Evolutionary conservation across 1,140 invertebrate genomes (phyloP).

Genomic region (Drepana arcuata): DNA sequence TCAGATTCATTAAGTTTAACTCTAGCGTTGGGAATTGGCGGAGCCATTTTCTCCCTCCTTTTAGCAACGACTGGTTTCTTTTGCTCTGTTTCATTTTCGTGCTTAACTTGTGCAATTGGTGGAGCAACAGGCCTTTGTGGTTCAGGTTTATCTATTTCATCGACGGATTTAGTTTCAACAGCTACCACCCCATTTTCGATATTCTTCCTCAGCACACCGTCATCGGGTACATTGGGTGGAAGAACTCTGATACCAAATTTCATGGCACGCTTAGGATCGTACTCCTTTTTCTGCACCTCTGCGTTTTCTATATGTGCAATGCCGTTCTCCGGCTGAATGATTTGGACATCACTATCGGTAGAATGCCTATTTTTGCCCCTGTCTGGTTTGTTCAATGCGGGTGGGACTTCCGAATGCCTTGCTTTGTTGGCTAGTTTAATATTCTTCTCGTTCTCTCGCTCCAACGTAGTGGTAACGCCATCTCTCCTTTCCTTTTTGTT

Average conservation of each 20-base stretch:
- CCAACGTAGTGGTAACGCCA: constrained; percentile 60
- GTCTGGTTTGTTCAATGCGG: constrained; percentile 45
- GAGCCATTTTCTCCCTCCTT: constrained; percentile 64
- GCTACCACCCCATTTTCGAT: constrained; percentile 61
- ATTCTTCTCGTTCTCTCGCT: constrained; percentile 71
- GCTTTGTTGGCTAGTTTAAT: constrained; percentile 49
- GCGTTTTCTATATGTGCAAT: constrained; percentile 54
- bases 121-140: constrained; percentile 32
- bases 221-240: constrained; percentile 69
- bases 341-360: constrained; percentile 51
- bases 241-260: constrained; percentile 82
- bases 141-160: constrained; percentile 69
- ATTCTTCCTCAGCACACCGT: constrained; percentile 60
- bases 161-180: constrained; percentile 59
- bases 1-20: constrained; percentile 40
- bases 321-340: constrained; percentile 64
- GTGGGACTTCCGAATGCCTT: constrained; percentile 42
- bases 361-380: constrained; percentile 55
- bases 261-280: constrained; percentile 69
- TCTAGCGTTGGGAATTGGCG: constrained; percentile 65
- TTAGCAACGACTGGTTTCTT: constrained; percentile 69
- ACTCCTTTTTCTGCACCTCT: constrained; percentile 59
- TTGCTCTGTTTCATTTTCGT: constrained; percentile 53
- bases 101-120: constrained; percentile 41
- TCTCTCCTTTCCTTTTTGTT: constrained; percentile 71